A percentile compares a stretch with the other conserved stretches of the same genome.
These are phyloP conservation scores for Gymnosoma rotundatum DNA, from an alignment of 2,888 invertebrate genomes.

Conservation along the genomic window DNA sequence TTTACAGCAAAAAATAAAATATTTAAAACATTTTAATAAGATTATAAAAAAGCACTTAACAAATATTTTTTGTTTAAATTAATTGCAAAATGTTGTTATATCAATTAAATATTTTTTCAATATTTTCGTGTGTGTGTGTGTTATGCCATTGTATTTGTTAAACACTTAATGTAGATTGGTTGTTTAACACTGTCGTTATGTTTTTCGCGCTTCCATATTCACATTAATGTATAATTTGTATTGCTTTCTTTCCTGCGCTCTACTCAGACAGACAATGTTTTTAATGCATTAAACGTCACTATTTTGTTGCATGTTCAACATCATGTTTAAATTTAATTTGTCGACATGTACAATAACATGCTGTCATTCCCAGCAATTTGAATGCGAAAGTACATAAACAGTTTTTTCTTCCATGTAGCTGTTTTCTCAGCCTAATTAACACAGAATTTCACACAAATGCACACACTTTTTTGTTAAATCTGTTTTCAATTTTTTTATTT, in stretches of 20 bases:
- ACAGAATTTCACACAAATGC: background rate
- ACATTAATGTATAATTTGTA: conserved; percentile 7
- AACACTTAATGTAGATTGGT: conserved; percentile 33
- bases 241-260: conserved; percentile 23
- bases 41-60: background rate
- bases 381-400: conserved; percentile 6
- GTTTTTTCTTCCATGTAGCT: conserved; percentile 17
- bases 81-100: background rate
- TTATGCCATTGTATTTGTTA: conserved; percentile 7
- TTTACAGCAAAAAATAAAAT: no score
- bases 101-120: background rate
- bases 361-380: conserved; percentile 21
- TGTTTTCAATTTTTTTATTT: background rate
- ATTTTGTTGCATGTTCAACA: conserved; percentile 42
- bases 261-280: background rate
- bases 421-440: conserved; percentile 57
- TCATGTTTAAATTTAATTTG: conserved; percentile 42
- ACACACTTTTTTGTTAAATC: conserved; percentile 6
- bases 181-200: conserved; percentile 11
- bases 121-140: background rate
- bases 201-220: conserved; percentile 1
- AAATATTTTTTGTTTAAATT: conserved; percentile 4
- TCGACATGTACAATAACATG: conserved; percentile 20
- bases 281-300: conserved; percentile 27
- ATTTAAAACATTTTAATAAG: background rate